Percentiles rank a stretch among this genome's conserved stretches.
Conservation (phyloP, 2,888 invertebrate species). For the Omphaloscelis lunosa region DNA sequence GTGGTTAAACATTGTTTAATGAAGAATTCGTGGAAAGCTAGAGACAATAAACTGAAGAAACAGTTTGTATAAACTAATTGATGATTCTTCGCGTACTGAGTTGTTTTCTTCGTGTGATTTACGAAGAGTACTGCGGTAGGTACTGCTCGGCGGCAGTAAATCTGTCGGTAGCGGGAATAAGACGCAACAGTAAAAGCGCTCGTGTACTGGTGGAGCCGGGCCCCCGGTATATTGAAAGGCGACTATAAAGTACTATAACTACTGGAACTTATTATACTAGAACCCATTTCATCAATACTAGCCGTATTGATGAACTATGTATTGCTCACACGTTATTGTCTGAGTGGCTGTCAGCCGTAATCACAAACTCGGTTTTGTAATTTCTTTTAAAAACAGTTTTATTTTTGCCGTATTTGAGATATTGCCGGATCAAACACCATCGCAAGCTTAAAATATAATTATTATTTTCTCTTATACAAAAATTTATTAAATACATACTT, state of each 20-base stretch:
- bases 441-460: not conserved
- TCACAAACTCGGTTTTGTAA: too few relatives aligned
- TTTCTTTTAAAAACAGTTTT: not conserved
- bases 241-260: slow-evolving; percentile 16
- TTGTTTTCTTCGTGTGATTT: slow-evolving; percentile 35
- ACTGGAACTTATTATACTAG: not conserved
- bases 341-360: not conserved
- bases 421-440: not conserved
- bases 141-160: slow-evolving; percentile 26
- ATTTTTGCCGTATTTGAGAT: not conserved
- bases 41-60: slow-evolving; percentile 34
- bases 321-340: not conserved
- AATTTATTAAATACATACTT: not conserved
- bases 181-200: slow-evolving; percentile 32
- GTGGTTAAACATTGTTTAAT: slow-evolving; percentile 42
- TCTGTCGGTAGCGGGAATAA: slow-evolving; percentile 22
- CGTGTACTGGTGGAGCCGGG: slow-evolving; percentile 6
- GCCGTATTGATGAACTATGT: slow-evolving; percentile 11
- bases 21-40: slow-evolving; percentile 38
- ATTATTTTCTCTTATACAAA: not conserved
- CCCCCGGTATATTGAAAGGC: slow-evolving; percentile 13
- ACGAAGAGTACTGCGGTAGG: slow-evolving; percentile 9
- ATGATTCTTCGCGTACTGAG: slow-evolving; percentile 44
- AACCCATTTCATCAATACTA: too few relatives aligned
- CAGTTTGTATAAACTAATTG: slow-evolving; percentile 39